These are phyloP conservation scores for Steinernema scapterisci DNA, from an alignment of 2,888 invertebrate genomes.

Conservation along the genomic window DNA sequence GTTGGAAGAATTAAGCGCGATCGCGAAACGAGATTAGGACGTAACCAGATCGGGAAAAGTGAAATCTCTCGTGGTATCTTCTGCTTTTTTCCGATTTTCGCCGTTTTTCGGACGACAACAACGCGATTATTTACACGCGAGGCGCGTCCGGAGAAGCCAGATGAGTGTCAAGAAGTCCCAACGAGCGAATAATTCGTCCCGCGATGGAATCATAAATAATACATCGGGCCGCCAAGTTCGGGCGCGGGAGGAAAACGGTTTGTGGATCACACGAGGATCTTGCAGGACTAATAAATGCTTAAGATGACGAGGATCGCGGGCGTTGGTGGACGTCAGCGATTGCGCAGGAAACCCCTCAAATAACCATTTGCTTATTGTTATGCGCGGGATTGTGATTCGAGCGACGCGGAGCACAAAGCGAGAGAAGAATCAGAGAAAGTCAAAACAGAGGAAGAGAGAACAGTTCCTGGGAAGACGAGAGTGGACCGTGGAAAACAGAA, in stretches of 20 bases:
- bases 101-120: background rate
- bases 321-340: background rate
- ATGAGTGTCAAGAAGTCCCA: background rate
- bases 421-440: too few relatives aligned
- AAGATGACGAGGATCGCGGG: background rate
- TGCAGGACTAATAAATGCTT: background rate
- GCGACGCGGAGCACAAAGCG: too few relatives aligned
- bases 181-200: background rate
- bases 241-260: background rate
- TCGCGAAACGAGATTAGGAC: too few relatives aligned
- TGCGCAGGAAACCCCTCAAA: background rate
- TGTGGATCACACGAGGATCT: background rate
- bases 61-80: too few relatives aligned
- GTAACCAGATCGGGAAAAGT: too few relatives aligned
- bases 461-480: too few relatives aligned
- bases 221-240: background rate
- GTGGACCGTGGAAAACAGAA: too few relatives aligned
- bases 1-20: too few relatives aligned
- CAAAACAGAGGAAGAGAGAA: too few relatives aligned
- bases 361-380: background rate
- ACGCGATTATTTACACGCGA: background rate
- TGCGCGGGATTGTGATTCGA: background rate
- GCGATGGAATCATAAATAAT: constrained; percentile 12
- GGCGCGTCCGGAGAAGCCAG: background rate
- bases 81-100: too few relatives aligned